Conservation (phyloP, 2,113 vertebrate species). For the Sebastes fasciatus region DNA sequence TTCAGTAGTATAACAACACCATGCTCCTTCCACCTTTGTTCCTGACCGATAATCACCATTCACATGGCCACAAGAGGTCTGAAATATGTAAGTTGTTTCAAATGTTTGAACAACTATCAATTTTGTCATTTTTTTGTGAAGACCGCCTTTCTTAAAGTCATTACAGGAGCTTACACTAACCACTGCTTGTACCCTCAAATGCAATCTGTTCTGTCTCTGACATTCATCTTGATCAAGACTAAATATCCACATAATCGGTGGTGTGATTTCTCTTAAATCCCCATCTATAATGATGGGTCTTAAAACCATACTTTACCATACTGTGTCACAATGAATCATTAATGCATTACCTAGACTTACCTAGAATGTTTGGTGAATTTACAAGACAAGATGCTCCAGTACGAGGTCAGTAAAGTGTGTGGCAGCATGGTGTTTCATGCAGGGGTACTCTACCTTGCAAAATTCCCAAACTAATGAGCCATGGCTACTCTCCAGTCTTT, state of each 20-base stretch:
- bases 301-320: background rate
- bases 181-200: background rate
- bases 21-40: background rate
- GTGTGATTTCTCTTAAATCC: background rate
- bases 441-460: conserved; percentile 10
- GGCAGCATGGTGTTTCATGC: background rate
- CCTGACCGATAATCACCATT: background rate
- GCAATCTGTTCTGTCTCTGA: background rate
- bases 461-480: conserved; percentile 56
- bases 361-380: background rate
- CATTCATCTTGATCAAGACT: background rate
- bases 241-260: background rate
- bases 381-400: background rate
- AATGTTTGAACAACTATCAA: no score
- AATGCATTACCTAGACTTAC: background rate
- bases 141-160: no score
- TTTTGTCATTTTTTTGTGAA: no score
- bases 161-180: background rate
- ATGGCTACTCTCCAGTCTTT: conserved; percentile 3
- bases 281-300: background rate
- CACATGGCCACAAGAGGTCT: background rate
- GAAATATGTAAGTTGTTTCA: background rate
- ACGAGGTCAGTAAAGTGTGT: background rate
- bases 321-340: background rate
- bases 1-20: background rate